A percentile compares a stretch with the other conserved stretches of the same genome.
These are phyloP conservation scores for Reticulitermes lucifugus DNA, from an alignment of 2,888 invertebrate genomes.

Conservation along the genomic window DNA sequence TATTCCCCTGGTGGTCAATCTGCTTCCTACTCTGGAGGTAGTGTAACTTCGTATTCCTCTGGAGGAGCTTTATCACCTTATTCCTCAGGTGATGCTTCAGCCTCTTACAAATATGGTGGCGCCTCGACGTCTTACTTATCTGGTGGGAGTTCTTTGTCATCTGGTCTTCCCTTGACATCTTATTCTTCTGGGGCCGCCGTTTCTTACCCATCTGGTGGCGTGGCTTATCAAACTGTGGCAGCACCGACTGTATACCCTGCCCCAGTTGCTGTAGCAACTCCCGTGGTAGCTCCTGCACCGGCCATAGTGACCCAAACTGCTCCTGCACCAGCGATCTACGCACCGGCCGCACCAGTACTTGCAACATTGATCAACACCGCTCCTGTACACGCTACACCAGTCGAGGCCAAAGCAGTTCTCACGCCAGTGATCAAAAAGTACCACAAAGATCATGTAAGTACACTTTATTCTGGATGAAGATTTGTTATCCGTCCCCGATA, in stretches of 20 bases:
- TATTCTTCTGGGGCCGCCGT: conserved; percentile 24
- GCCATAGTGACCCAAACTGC: conserved; percentile 48
- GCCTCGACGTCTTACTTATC: conserved; percentile 25
- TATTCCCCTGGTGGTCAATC: conserved; percentile 14
- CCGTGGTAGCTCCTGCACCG: conserved; percentile 58
- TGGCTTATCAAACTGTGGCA: conserved; percentile 45
- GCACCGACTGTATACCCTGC: conserved; percentile 52
- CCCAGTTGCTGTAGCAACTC: conserved; percentile 61
- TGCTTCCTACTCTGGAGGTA: not conserved
- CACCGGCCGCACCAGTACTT: conserved; percentile 49
- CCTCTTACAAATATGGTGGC: conserved; percentile 34
- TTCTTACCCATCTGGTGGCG: conserved; percentile 44
- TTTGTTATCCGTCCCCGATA: too few relatives aligned
- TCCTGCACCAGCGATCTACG: conserved; percentile 55
- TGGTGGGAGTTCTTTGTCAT: conserved; percentile 2
- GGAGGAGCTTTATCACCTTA: not conserved
- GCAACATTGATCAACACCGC: conserved; percentile 57
- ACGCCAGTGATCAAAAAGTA: conserved; percentile 73
- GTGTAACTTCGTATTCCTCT: not conserved
- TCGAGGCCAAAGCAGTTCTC: conserved; percentile 59
- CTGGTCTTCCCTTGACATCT: too few relatives aligned
- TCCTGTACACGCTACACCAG: conserved; percentile 54
- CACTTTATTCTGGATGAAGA: not conserved
- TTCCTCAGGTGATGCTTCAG: not conserved
- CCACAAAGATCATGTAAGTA: conserved; percentile 73